phyloP scores from a whole-genome alignment of 2,797 vertebrate species.

The Melanotaenia trifasciata region DNA sequence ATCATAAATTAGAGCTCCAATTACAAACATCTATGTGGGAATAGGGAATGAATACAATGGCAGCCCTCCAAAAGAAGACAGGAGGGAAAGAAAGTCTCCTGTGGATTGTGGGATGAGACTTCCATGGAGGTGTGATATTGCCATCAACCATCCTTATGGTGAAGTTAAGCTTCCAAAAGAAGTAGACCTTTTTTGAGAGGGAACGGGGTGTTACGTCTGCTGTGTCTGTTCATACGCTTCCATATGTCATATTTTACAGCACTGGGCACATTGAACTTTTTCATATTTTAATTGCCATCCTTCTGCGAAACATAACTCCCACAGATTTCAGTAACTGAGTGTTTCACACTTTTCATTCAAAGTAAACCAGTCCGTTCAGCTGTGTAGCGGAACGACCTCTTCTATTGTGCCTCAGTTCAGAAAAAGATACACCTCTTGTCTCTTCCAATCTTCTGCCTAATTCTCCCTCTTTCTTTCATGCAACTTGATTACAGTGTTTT shows the following conservation, averaged over 20 bases:
- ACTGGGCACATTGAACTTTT: constrained; percentile 58
- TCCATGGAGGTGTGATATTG: constrained; percentile 75
- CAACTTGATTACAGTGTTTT: constrained; percentile 72
- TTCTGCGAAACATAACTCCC: constrained; percentile 59
- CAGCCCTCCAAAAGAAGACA: constrained; percentile 69
- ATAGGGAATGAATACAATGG: constrained; percentile 71
- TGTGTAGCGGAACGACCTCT: constrained; percentile 48
- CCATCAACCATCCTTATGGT: constrained; percentile 68
- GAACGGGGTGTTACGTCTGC: constrained; percentile 40
- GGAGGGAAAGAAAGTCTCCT: constrained; percentile 66
- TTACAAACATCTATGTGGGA: constrained; percentile 85
- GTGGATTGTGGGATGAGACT: constrained; percentile 71
- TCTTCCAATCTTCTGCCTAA: constrained; percentile 42
- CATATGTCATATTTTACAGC: constrained; percentile 59
- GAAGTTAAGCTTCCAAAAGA: constrained; percentile 52
- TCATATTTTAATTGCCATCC: constrained; percentile 66
- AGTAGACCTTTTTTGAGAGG: constrained; percentile 15
- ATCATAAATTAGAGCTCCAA: constrained; percentile 88
- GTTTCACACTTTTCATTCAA: constrained; percentile 61
- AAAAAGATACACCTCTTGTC: constrained; percentile 40
- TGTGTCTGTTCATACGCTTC: constrained; percentile 60
- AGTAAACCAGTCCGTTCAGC: constrained; percentile 53
- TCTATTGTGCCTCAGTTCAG: constrained; percentile 55
- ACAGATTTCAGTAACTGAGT: constrained; percentile 54
- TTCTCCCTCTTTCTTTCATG: constrained; percentile 47